Evolutionary conservation across 2,113 vertebrate genomes (phyloP).

Genomic region (Petrocephalus zakoni): DNA sequence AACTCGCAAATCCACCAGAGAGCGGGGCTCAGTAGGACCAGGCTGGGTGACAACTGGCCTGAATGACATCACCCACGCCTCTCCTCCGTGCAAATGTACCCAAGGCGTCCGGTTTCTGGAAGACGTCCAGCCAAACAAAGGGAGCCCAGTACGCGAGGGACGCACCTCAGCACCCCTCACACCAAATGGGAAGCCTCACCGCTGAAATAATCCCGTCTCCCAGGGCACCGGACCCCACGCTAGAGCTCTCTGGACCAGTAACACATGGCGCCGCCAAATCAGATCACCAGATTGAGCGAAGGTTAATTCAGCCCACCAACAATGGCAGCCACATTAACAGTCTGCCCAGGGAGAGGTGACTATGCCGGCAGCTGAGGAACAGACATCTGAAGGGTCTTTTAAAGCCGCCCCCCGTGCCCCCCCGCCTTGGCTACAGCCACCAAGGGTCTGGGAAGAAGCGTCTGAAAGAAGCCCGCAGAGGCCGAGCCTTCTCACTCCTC

Average conservation of each 20-base stretch:
- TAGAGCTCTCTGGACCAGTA: background rate
- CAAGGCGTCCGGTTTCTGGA: background rate
- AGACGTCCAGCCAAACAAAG: background rate
- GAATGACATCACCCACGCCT: background rate
- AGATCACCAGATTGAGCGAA: constrained; percentile 24
- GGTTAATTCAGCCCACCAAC: constrained; percentile 34
- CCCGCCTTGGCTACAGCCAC: background rate
- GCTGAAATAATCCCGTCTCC: background rate
- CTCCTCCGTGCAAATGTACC: background rate
- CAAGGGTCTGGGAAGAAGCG: background rate
- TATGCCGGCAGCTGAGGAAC: constrained; percentile 22
- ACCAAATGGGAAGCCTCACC: background rate
- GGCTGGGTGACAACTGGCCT: background rate
- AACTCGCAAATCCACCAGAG: background rate
- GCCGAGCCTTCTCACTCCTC: background rate
- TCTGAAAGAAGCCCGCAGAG: background rate
- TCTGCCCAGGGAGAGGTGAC: constrained; percentile 30
- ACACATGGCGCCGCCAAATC: constrained; percentile 22
- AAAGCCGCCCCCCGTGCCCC: background rate
- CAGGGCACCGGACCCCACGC: background rate
- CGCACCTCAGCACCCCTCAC: background rate
- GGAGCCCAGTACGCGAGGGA: background rate
- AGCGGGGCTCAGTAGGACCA: background rate
- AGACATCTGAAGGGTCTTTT: constrained; percentile 29
- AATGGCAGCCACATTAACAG: constrained; percentile 35